These are phyloP conservation scores for Acanthisitta chloris DNA, from an alignment of 2,113 vertebrate species.

Conservation along the genomic window DNA sequence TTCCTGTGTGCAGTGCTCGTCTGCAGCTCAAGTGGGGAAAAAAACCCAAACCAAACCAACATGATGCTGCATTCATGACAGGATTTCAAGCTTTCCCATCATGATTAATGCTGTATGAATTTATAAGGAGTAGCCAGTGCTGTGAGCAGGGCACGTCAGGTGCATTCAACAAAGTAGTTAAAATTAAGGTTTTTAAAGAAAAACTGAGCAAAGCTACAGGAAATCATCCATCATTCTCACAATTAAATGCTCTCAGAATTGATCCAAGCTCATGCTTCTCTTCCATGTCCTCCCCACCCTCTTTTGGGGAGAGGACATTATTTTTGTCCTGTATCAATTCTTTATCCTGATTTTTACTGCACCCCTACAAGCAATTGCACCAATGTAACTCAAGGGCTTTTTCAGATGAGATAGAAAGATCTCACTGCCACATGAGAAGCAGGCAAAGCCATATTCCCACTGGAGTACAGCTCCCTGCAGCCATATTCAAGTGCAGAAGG, in stretches of 20 bases:
- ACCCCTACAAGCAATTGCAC: neutral
- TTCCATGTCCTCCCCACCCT: neutral
- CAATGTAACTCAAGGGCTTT: neutral
- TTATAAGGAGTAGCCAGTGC: neutral
- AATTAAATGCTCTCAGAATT: neutral
- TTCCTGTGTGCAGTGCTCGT: neutral
- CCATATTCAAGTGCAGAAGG: neutral
- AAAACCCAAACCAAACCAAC: neutral
- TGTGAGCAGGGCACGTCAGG: neutral
- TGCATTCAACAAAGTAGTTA: neutral
- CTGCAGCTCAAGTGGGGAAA: neutral
- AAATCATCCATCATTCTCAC: neutral
- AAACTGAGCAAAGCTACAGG: neutral
- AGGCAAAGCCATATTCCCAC: accelerated
- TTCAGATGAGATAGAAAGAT: neutral
- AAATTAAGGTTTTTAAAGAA: neutral
- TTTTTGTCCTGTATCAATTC: neutral
- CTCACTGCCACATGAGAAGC: accelerated
- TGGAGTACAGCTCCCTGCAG: neutral
- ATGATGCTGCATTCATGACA: accelerated
- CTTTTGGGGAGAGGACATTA: neutral
- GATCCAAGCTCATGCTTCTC: neutral
- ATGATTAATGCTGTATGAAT: neutral
- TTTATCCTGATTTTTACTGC: neutral
- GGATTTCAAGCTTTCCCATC: neutral